phyloP scores from a whole-genome alignment of 2,113 vertebrate genomes.

The Pteruthius melanotis region DNA sequence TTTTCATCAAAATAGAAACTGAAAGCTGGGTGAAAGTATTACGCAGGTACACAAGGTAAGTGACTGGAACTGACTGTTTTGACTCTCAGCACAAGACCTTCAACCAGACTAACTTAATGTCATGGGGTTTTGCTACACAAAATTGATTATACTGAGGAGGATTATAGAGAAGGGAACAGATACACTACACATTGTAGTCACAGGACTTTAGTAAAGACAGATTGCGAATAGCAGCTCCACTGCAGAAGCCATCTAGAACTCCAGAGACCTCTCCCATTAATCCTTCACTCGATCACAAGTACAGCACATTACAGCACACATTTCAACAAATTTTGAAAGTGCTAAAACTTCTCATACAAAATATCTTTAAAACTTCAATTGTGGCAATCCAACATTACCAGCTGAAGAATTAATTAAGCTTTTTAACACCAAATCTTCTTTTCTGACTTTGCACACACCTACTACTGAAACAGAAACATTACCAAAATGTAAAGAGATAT shows the following conservation, averaged over 20 bases:
- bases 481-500: not conserved
- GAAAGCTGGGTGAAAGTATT: not conserved
- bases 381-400: not conserved
- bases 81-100: not conserved
- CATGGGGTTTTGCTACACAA: not conserved
- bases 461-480: not conserved
- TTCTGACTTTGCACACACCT: not conserved
- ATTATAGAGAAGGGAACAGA: not conserved
- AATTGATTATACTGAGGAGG: not conserved
- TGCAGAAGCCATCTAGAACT: not conserved
- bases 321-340: not conserved
- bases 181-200: not conserved
- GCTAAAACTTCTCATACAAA: not conserved
- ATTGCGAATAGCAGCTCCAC: not conserved
- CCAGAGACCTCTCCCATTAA: not conserved
- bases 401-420: not conserved
- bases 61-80: not conserved
- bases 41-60: not conserved
- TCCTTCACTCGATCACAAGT: not conserved
- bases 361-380: not conserved
- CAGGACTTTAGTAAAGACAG: not conserved
- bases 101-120: not conserved
- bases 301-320: fast-evolving
- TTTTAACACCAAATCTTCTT: not conserved
- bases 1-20: not conserved